These are phyloP conservation scores for Pelvicachromis taeniatus DNA, from an alignment of 2,113 vertebrate genomes.

Conservation along the genomic window DNA sequence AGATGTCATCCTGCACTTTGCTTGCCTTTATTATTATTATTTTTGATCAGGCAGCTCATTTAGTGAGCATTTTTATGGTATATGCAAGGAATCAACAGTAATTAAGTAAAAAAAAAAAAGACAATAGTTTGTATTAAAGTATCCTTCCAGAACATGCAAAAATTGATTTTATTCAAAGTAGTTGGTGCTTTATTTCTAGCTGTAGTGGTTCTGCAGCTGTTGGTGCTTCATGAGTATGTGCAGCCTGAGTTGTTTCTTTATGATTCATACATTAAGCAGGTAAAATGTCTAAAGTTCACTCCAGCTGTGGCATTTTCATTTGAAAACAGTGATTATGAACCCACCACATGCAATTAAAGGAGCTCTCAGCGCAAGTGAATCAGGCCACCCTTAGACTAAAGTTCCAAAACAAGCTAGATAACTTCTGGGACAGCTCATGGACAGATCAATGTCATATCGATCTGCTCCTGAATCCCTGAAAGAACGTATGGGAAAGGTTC, in stretches of 20 bases:
- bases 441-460: neutral
- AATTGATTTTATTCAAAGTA: neutral
- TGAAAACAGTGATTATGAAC: neutral
- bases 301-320: neutral
- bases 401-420: neutral
- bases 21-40: neutral
- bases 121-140: neutral
- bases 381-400: neutral
- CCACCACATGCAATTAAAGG: neutral
- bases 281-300: neutral
- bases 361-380: neutral
- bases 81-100: neutral
- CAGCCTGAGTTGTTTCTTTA: neutral
- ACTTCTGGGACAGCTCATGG: neutral
- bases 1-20: conserved; percentile 17
- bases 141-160: neutral
- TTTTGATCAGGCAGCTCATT: neutral
- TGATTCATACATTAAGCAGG: neutral
- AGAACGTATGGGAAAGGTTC: neutral
- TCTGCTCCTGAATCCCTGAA: neutral
- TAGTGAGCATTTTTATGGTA: neutral
- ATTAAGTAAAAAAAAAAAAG: neutral
- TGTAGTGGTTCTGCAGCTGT: no score
- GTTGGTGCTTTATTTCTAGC: neutral
- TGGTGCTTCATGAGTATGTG: neutral